Conservation (phyloP, 2,888 invertebrate species). For the Cosmorhoe ocellata region DNA sequence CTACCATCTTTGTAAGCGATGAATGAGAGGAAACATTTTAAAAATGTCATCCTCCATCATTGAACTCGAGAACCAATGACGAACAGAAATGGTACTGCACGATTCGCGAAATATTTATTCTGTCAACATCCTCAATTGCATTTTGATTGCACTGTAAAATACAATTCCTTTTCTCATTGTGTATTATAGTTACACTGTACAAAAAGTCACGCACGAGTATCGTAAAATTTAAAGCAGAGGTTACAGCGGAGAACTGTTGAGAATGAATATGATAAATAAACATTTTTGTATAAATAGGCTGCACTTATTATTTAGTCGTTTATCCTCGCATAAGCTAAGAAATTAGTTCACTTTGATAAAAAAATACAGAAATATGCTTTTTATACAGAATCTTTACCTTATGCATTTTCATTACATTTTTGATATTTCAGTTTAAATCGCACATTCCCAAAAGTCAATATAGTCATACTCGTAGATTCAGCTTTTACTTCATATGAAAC, state of each 20-base stretch:
- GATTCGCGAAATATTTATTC: conserved; percentile 17
- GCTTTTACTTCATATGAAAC: too few species aligned
- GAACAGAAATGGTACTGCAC: conserved; percentile 6
- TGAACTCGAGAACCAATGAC: conserved; percentile 1
- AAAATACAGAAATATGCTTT: too few species aligned
- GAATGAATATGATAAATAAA: too few species aligned
- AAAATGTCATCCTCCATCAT: background rate
- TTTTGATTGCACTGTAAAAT: conserved; percentile 31
- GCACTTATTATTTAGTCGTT: too few species aligned
- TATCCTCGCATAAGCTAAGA: too few species aligned
- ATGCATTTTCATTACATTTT: too few species aligned
- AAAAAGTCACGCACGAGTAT: conserved; percentile 39
- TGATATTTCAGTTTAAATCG: too few species aligned
- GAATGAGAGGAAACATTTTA: conserved; percentile 11
- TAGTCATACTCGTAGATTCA: too few species aligned
- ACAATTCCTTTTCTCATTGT: conserved; percentile 17
- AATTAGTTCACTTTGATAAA: too few species aligned
- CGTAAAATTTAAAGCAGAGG: conserved; percentile 32
- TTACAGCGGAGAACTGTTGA: background rate
- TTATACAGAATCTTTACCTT: too few species aligned
- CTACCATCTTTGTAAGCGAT: conserved; percentile 1
- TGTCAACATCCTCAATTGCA: conserved; percentile 31
- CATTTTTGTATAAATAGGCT: too few species aligned
- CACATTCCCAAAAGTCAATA: too few species aligned
- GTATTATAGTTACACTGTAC: conserved; percentile 21